These are phyloP conservation scores for Mythimna ferrago DNA, from an alignment of 2,888 invertebrate genomes.

Conservation along the genomic window DNA sequence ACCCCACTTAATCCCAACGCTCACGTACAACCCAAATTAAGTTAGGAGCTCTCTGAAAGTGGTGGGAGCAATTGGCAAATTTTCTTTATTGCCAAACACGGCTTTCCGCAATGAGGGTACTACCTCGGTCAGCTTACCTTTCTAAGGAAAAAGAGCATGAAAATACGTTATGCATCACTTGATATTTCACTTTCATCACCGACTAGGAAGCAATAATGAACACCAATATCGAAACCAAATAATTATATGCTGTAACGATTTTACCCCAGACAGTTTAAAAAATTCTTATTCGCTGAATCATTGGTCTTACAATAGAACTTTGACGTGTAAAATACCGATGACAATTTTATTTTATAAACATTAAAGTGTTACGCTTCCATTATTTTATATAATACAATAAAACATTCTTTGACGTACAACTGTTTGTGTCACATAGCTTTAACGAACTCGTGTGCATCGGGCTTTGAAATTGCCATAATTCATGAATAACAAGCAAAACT, in stretches of 20 bases:
- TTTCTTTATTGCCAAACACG: slow-evolving; percentile 38
- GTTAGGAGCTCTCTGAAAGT: slow-evolving; percentile 1
- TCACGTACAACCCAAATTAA: slow-evolving; percentile 27
- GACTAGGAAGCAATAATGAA: slow-evolving; percentile 46
- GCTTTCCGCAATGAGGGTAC: slow-evolving; percentile 16
- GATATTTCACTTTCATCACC: slow-evolving; percentile 37
- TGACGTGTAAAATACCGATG: slow-evolving; percentile 12
- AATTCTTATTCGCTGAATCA: neutral
- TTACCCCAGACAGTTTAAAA: slow-evolving; percentile 1
- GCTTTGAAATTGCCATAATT: slow-evolving; percentile 32
- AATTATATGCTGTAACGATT: slow-evolving; percentile 23
- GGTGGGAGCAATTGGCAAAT: slow-evolving; percentile 7
- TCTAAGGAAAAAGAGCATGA: slow-evolving; percentile 53
- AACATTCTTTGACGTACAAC: slow-evolving; percentile 18
- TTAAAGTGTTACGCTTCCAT: neutral
- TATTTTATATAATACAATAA: slow-evolving; percentile 28
- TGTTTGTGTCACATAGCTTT: slow-evolving; percentile 7
- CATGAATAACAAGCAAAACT: slow-evolving; percentile 35
- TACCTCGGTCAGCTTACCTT: slow-evolving; percentile 37
- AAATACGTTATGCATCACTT: slow-evolving; percentile 54
- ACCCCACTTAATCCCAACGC: slow-evolving; percentile 1
- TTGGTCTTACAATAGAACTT: slow-evolving; percentile 7
- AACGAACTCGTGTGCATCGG: slow-evolving; percentile 12
- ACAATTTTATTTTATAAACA: slow-evolving; percentile 35
- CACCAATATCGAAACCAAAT: slow-evolving; percentile 45